Evolutionary conservation across 1,140 invertebrate species (phyloP).

Genomic region (Triops longicaudatus): DNA sequence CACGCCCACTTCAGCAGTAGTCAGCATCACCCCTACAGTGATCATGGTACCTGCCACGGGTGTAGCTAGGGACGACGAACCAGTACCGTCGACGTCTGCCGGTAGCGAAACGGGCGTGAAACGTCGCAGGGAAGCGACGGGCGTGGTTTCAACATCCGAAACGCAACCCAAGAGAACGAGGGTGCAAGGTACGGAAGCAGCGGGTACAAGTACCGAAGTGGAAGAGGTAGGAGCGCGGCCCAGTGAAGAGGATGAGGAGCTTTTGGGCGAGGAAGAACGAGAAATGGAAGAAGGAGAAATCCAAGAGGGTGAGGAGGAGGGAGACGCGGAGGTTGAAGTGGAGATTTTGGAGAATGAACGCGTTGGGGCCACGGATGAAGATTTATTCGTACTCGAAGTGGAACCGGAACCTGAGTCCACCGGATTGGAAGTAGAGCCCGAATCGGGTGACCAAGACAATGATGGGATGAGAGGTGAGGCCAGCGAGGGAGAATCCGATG

Average conservation of each 20-base stretch:
- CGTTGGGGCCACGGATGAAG: conserved; percentile 45
- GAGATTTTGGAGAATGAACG: conserved; percentile 40
- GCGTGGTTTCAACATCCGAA: not conserved
- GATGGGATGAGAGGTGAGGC: conserved; percentile 21
- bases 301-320: conserved; percentile 50
- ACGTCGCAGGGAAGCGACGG: conserved; percentile 16
- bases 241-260: conserved; percentile 49
- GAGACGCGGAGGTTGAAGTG: conserved; percentile 34
- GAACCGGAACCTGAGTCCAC: conserved; percentile 22
- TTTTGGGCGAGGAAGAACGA: conserved; percentile 51
- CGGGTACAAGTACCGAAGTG: conserved; percentile 23
- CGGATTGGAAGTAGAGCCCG: conserved; percentile 21
- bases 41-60: conserved; percentile 60
- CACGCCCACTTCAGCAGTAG: conserved; percentile 19
- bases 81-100: not conserved
- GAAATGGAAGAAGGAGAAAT: conserved; percentile 37
- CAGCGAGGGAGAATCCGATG: conserved; percentile 26
- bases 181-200: conserved; percentile 27
- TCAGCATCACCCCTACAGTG: conserved; percentile 47
- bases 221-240: conserved; percentile 20
- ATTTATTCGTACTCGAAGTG: conserved; percentile 32
- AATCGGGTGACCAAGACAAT: conserved; percentile 21
- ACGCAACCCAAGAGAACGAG: conserved; percentile 22
- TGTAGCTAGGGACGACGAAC: conserved; percentile 38
- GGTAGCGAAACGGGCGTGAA: conserved; percentile 9